Percentiles rank a stretch among this genome's conserved stretches.
phyloP scores from a whole-genome alignment of 2,888 invertebrate species.

The Junonia oenone region DNA sequence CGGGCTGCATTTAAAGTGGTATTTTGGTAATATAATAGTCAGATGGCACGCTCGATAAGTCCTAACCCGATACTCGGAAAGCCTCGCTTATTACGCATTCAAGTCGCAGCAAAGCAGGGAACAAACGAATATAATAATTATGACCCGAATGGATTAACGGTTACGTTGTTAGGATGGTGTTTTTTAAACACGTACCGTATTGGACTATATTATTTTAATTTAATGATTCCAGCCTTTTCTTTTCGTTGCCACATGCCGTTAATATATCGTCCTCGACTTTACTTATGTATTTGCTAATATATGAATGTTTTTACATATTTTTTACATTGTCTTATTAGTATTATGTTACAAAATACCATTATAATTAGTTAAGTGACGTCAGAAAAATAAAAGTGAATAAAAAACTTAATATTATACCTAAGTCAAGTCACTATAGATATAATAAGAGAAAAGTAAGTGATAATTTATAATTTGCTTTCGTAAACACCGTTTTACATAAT shows the following conservation, averaged over 20 bases:
- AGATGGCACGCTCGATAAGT: slow-evolving; percentile 76
- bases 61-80: slow-evolving; percentile 71
- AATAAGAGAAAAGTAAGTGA: too few relatives aligned
- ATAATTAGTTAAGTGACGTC: too few relatives aligned
- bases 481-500: not conserved
- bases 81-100: slow-evolving; percentile 71
- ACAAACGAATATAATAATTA: slow-evolving; percentile 78
- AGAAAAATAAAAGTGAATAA: too few relatives aligned
- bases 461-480: not conserved
- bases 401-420: too few relatives aligned
- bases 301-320: too few relatives aligned
- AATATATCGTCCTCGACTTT: too few relatives aligned
- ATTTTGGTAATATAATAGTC: slow-evolving; percentile 79
- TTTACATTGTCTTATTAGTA: too few relatives aligned
- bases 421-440: too few relatives aligned
- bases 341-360: too few relatives aligned
- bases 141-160: slow-evolving; percentile 64
- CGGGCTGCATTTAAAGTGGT: slow-evolving; percentile 72
- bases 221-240: too few relatives aligned
- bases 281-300: too few relatives aligned
- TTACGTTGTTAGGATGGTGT: slow-evolving; percentile 35
- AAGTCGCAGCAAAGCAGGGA: slow-evolving; percentile 61
- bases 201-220: not conserved
- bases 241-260: too few relatives aligned
- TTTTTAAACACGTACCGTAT: slow-evolving; percentile 5